A percentile compares a stretch with the other conserved stretches of the same genome.
Evolutionary conservation across 2,113 vertebrate genomes (phyloP).

Genomic region (Pangasianodon hypophthalmus): DNA sequence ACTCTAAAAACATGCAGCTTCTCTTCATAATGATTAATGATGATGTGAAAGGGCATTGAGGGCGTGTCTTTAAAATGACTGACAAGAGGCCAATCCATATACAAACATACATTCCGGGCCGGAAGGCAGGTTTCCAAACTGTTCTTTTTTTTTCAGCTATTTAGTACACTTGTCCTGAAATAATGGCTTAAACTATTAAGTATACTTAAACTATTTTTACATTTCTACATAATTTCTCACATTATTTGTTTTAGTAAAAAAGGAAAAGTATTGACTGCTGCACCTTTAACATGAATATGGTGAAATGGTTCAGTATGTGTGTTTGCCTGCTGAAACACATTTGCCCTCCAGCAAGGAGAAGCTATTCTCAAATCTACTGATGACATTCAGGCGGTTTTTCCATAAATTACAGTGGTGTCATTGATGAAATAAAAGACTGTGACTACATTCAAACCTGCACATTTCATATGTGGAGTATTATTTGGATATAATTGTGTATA

Average conservation of each 20-base stretch:
- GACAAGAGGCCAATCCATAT: neutral
- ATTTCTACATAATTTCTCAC: neutral
- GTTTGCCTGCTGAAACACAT: slow-evolving; percentile 5
- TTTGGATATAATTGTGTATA: neutral
- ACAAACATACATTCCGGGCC: neutral
- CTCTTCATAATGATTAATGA: neutral
- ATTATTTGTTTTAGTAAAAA: neutral
- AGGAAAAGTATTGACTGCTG: neutral
- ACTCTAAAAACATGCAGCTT: neutral
- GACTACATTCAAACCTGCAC: neutral
- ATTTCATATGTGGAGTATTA: neutral
- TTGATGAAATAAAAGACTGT: neutral
- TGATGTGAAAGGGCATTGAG: neutral
- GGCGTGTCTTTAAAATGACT: neutral
- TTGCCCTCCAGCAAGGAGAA: slow-evolving; percentile 8
- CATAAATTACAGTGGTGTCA: no score
- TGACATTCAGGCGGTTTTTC: neutral
- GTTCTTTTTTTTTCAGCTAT: neutral
- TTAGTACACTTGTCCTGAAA: neutral
- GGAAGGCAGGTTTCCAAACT: neutral
- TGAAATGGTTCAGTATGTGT: neutral
- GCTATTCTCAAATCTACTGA: neutral
- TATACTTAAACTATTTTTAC: no score
- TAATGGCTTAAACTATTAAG: neutral
- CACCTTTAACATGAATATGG: neutral